These are phyloP conservation scores for Heteronetta atricapilla DNA, from an alignment of 2,113 vertebrate species.

Conservation along the genomic window DNA sequence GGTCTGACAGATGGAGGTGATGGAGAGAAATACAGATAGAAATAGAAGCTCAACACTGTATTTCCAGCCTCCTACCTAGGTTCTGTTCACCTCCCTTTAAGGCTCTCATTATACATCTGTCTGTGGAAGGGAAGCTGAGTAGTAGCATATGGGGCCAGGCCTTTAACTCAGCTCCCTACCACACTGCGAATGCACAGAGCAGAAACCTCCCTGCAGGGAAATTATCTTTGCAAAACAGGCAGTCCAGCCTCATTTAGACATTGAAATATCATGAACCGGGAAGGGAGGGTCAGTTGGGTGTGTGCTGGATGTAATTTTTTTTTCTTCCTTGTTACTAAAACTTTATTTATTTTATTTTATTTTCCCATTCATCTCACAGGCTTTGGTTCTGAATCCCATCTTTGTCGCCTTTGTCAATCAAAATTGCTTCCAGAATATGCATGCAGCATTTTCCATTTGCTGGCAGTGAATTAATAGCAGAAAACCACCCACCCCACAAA, in stretches of 20 bases:
- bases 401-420: background rate
- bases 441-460: background rate
- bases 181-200: background rate
- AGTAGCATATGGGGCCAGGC: fast-evolving
- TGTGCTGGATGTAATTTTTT: background rate
- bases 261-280: background rate
- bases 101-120: background rate
- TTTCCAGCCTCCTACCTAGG: background rate
- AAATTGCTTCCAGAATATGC: background rate
- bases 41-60: background rate
- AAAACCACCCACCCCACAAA: background rate
- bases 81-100: background rate
- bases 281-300: background rate
- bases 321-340: background rate
- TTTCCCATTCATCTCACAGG: background rate
- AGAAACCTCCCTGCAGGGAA: background rate
- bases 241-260: background rate
- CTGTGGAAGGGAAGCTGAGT: background rate
- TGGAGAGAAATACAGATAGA: background rate
- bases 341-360: background rate
- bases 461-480: background rate
- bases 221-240: fast-evolving
- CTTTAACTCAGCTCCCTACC: background rate
- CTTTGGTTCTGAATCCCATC: background rate
- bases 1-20: background rate